These are phyloP conservation scores for Corythornis madagascariensis DNA, from an alignment of 2,113 vertebrate genomes.

Conservation along the genomic window DNA sequence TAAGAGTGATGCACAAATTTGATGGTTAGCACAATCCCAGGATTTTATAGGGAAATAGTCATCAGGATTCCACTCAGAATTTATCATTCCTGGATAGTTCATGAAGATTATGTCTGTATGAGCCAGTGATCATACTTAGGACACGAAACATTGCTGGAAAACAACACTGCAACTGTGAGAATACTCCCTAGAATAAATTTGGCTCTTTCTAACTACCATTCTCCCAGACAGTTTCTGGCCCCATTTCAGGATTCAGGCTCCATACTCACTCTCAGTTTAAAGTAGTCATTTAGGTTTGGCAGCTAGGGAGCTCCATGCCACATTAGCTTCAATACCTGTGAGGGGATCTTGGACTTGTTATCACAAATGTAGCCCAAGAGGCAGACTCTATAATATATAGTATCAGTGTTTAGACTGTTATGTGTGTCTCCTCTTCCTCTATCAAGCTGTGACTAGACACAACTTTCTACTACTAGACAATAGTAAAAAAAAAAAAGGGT, in stretches of 20 bases:
- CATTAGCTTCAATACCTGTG: neutral
- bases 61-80: neutral
- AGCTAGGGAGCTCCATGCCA: neutral
- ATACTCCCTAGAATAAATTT: neutral
- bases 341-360: neutral
- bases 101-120: fast-evolving
- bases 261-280: neutral
- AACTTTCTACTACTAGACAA: neutral
- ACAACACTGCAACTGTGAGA: neutral
- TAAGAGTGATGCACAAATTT: neutral
- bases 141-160: neutral
- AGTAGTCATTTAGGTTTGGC: neutral
- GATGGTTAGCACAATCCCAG: neutral
- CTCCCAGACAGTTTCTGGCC: neutral
- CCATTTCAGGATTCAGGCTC: neutral
- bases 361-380: neutral
- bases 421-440: neutral
- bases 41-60: neutral
- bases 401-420: neutral
- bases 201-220: neutral
- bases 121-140: neutral
- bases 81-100: too few species aligned
- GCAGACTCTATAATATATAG: neutral
- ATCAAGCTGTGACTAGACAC: neutral
- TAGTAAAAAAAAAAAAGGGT: neutral